Base-by-base conservation (phyloP, 2,113 vertebrate genomes). In the Rhinolophus ferrumequinum region DNA sequence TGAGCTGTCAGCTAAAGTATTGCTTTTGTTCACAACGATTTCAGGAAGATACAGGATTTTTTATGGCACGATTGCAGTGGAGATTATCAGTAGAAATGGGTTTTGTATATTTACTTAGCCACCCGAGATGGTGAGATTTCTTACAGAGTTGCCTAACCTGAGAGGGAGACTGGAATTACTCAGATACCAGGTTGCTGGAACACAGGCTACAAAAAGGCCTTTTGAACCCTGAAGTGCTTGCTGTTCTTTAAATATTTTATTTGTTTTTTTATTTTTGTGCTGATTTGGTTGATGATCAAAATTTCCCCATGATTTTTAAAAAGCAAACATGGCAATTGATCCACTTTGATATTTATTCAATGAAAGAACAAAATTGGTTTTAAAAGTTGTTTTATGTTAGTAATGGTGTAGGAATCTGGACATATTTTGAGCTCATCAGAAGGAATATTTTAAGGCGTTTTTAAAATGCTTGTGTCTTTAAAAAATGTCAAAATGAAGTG, bases 301-400 rank as follows among this genome's bases (percentile, higher is more conserved):
- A 26, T 81, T 96, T 28, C 30, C 66, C 54, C 21, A 52, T 35
- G 11, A 19, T 66, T 82, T 93, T 47, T 83, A 93, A 91, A 94
- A 73, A 92, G 30, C 64, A 83, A 86, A 56, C 47, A 52, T 21
- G 30, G 82, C 24, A 56, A 67, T 18, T 38, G 12, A 79, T 67
- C 84, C n/a, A 64, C 54, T n/a, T 94, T 87, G 19, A 28, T 76
- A 41, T 80, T 90, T 90, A 19, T 90, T 95, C 85, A 81, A 16
- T 2, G 2, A 77, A 80, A 92, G 24, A 80, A 75, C 10, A 89
- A 91, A 80, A 79, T 6, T 80, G 44, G 3, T 35, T 66, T 95
- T 66, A 44, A 92, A 90, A 93, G 60, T 52, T 84, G 38, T 77
- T 94, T 72, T 72, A 13, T 88, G 18, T 26, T 83, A 44, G 22